These are phyloP conservation scores for Aspidoscelis tigris DNA, from an alignment of 2,113 vertebrate genomes.

Conservation along the genomic window DNA sequence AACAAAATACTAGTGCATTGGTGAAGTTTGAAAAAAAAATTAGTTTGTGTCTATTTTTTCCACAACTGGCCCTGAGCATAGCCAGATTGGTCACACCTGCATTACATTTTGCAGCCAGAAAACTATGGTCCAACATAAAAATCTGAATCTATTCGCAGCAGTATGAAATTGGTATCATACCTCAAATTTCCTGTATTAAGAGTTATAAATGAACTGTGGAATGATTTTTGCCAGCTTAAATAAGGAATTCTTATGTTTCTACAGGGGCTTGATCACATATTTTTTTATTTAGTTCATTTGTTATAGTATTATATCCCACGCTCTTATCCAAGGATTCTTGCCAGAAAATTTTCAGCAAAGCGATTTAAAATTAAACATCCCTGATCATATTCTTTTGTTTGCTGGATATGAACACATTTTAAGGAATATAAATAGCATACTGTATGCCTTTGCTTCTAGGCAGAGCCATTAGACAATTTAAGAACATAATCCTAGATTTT, in stretches of 20 bases:
- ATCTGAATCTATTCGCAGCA: neutral
- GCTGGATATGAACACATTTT: neutral
- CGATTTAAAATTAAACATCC: neutral
- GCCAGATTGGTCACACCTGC: neutral
- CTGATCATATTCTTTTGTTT: neutral
- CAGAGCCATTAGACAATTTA: neutral
- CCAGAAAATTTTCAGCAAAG: neutral
- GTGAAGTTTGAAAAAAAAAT: slow-evolving; percentile 40
- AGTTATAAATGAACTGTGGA: neutral
- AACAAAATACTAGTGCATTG: slow-evolving; percentile 12
- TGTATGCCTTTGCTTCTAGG: neutral
- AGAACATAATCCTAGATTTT: neutral
- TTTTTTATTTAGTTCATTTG: neutral
- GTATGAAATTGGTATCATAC: neutral
- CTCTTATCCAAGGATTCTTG: neutral
- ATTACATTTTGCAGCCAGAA: neutral
- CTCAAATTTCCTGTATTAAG: neutral
- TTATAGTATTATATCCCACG: too few species aligned
- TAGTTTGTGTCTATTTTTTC: slow-evolving; percentile 25
- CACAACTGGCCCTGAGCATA: neutral
- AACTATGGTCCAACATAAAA: neutral
- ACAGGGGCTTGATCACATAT: neutral
- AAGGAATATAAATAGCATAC: neutral
- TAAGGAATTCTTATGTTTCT: neutral
- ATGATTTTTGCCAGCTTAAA: neutral